Conservation (phyloP, 2,113 vertebrate genomes). For the Lepus americanus region DNA sequence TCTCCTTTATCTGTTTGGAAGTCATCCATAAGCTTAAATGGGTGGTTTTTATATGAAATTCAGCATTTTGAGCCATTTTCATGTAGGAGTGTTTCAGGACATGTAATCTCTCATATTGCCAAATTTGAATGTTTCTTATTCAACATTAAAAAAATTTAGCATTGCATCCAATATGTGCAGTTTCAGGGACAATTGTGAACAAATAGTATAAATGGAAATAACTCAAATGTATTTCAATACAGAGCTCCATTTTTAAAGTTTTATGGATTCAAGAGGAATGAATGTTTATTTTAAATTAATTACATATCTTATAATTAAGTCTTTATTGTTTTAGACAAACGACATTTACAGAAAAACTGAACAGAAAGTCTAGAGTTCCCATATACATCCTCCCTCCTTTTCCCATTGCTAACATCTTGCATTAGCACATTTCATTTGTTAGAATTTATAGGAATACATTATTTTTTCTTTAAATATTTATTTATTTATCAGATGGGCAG, state of each 20-base stretch:
- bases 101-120: not conserved
- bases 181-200: not conserved
- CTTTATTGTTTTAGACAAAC: not conserved
- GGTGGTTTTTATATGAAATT: not conserved
- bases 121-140: conserved; percentile 23
- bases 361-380: not conserved
- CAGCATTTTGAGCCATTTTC: not conserved
- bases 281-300: conserved; percentile 23
- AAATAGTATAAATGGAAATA: not conserved
- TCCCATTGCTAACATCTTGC: not conserved
- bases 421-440: not conserved
- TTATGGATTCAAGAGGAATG: not conserved
- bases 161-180: not conserved
- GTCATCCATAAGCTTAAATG: not conserved
- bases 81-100: not conserved
- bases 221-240: not conserved
- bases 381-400: not conserved
- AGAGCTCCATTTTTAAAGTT: not conserved
- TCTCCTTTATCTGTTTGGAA: not conserved
- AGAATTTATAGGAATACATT: not conserved
- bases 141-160: not conserved
- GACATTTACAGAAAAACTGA: not conserved
- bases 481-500: too few species aligned
- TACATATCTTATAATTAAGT: not conserved
- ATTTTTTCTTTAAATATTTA: too few species aligned